phyloP scores from a whole-genome alignment of 2,888 invertebrate species.

The Prosapia bicincta region DNA sequence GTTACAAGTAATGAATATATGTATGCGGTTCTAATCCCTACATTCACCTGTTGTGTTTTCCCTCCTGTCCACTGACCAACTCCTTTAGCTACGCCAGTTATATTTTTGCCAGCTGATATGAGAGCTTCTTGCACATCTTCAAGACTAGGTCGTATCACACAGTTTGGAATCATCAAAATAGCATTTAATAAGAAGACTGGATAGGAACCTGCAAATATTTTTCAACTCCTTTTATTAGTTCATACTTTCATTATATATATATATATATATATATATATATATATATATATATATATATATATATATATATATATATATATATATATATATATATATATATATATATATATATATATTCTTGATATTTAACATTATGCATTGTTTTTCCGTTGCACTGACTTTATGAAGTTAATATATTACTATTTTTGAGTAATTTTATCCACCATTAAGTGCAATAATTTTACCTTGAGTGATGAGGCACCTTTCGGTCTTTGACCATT shows the following conservation, averaged over 20 bases:
- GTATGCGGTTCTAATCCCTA: too few relatives aligned
- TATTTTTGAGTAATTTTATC: too few relatives aligned
- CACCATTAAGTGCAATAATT: too few relatives aligned
- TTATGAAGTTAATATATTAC: too few relatives aligned
- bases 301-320: background rate
- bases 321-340: background rate
- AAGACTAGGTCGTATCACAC: constrained; percentile 80
- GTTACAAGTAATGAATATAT: too few relatives aligned
- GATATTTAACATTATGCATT: too few relatives aligned
- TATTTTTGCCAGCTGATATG: constrained; percentile 74
- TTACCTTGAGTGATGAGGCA: too few relatives aligned
- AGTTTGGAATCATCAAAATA: constrained; percentile 81
- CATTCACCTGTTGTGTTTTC: constrained; percentile 46
- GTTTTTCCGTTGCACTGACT: too few relatives aligned
- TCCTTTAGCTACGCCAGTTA: constrained; percentile 83
- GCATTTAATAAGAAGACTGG: constrained; percentile 81
- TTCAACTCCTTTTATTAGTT: too few relatives aligned
- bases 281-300: background rate
- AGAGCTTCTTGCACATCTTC: constrained; percentile 90
- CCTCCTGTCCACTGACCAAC: constrained; percentile 90
- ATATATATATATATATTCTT: too few relatives aligned
- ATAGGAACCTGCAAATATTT: constrained; percentile 47
- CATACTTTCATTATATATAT: too few relatives aligned
- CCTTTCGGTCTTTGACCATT: too few relatives aligned
- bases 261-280: background rate